phyloP scores from a whole-genome alignment of 1,140 invertebrate species.

The Reticulitermes speratus region DNA sequence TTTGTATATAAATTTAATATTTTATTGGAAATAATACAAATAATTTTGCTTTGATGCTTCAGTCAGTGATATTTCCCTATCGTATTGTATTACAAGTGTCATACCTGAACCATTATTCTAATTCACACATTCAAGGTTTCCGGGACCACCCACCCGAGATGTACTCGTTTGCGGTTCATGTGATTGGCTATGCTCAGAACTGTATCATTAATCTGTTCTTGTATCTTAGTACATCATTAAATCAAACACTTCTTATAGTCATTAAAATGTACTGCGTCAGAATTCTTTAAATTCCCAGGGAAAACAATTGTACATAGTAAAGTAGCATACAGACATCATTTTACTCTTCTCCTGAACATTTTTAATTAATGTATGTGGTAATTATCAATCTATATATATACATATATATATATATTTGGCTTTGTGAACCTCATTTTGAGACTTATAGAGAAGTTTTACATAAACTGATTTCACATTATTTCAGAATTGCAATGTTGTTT shows the following conservation, averaged over 20 bases:
- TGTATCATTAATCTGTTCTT: slow-evolving; percentile 2
- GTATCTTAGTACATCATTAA: background rate
- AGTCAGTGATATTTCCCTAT: too few relatives aligned
- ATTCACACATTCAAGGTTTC: background rate
- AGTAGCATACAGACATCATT: background rate
- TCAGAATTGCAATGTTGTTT: slow-evolving; percentile 1
- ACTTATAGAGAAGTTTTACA: slow-evolving; percentile 13
- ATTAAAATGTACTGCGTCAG: background rate
- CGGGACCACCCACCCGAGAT: background rate
- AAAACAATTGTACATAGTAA: background rate
- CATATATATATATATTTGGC: background rate
- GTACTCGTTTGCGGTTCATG: background rate
- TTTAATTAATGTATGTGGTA: background rate
- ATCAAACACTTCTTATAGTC: background rate
- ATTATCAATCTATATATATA: background rate
- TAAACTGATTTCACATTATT: background rate
- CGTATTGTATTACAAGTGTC: background rate
- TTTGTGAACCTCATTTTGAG: background rate
- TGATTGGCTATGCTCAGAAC: background rate
- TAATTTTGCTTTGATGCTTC: background rate
- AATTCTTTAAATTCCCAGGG: slow-evolving; percentile 13
- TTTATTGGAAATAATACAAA: background rate
- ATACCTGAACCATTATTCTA: background rate
- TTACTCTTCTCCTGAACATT: slow-evolving; percentile 2
- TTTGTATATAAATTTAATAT: background rate